A percentile compares a stretch with the other conserved stretches of the same genome.
phyloP scores from a whole-genome alignment of 1,140 invertebrate species.

The Tenebrio molitor region DNA sequence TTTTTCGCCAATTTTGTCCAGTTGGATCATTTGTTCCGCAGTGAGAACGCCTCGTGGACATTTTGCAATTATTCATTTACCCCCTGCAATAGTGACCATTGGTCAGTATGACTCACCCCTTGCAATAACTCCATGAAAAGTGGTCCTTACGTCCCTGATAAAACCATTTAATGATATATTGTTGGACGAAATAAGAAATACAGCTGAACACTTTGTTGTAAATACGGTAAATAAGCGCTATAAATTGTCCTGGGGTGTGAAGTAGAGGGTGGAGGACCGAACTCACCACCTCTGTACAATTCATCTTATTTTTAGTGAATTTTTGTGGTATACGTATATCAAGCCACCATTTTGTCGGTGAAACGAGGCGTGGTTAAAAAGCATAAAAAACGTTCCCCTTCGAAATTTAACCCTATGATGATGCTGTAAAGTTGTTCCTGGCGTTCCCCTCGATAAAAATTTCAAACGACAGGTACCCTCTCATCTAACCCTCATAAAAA shows the following conservation, averaged over 20 bases:
- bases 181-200: constrained; percentile 55
- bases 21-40: background rate
- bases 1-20: constrained; percentile 3
- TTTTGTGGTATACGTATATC: no score
- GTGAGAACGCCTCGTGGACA: background rate
- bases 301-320: background rate
- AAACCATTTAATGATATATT: constrained; percentile 51
- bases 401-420: constrained; percentile 46
- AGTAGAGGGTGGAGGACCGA: constrained; percentile 48
- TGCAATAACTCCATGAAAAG: constrained; percentile 53
- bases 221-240: constrained; percentile 57
- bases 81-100: constrained; percentile 52
- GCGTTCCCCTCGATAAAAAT: constrained; percentile 42
- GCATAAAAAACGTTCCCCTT: constrained; percentile 53
- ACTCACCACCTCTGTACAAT: background rate
- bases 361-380: constrained; percentile 50
- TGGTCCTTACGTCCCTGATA: constrained; percentile 40
- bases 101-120: constrained; percentile 57
- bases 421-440: background rate
- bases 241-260: constrained; percentile 52
- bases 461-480: constrained; percentile 44
- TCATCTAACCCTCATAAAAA: constrained; percentile 38
- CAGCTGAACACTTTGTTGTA: constrained; percentile 52
- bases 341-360: constrained; percentile 47
- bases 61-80: constrained; percentile 47